A percentile compares a stretch with the other conserved stretches of the same genome.
Evolutionary conservation across 2,113 vertebrate species (phyloP).

Genomic region (Phainopepla nitens): DNA sequence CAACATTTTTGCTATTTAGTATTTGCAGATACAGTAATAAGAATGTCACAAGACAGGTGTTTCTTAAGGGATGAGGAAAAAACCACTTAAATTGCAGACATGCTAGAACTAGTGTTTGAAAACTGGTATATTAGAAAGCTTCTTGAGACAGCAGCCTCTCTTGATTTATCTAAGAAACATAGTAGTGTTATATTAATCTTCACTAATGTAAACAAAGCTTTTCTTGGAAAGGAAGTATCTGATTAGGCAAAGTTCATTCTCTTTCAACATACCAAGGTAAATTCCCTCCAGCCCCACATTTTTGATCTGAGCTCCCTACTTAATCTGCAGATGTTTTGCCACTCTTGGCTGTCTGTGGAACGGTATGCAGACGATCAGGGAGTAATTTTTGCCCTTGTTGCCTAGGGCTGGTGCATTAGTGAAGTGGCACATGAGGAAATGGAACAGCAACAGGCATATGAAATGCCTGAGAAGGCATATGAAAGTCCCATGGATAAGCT

Average conservation of each 20-base stretch:
- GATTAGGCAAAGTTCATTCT: background rate
- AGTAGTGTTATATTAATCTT: background rate
- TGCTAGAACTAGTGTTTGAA: background rate
- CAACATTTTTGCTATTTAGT: background rate
- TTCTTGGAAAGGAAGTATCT: background rate
- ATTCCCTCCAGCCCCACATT: background rate
- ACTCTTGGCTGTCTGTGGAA: background rate
- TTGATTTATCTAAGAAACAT: background rate
- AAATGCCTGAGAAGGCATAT: background rate
- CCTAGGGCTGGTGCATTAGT: background rate
- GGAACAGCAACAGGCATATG: rapidly evolving
- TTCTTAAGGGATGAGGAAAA: background rate
- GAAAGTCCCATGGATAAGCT: background rate
- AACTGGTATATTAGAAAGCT: background rate
- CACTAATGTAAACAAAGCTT: background rate
- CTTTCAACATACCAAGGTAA: background rate
- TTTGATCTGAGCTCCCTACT: background rate
- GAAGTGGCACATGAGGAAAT: background rate
- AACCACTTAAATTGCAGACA: background rate
- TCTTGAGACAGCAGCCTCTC: background rate
- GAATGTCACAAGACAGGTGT: background rate
- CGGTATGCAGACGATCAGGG: background rate
- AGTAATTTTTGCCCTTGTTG: background rate
- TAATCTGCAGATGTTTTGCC: background rate
- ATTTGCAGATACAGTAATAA: background rate